Conservation (phyloP, 2,888 invertebrate species). For the Psococerastis gibbosa region DNA sequence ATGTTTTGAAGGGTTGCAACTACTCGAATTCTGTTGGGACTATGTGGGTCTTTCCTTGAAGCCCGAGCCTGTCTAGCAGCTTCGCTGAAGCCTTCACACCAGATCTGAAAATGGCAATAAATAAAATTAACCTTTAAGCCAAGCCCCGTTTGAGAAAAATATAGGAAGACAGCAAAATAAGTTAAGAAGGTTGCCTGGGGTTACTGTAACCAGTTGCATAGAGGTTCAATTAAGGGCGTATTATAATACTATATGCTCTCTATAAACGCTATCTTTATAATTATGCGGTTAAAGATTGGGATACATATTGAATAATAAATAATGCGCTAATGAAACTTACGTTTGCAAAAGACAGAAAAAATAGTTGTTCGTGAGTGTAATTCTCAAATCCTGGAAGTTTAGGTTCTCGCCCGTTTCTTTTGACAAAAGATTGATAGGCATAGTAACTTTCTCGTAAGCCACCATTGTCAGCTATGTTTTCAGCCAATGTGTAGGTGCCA, state of each 20-base stretch:
- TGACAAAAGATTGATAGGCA: conserved; percentile 42
- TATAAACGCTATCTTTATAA: too few species aligned
- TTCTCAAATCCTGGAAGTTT: conserved; percentile 54
- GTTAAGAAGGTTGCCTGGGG: too few species aligned
- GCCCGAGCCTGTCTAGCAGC: too few species aligned
- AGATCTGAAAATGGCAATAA: conserved; percentile 35
- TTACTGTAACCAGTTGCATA: too few species aligned
- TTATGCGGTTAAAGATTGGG: too few species aligned
- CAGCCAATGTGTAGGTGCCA: conserved; percentile 54
- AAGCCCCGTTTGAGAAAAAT: too few species aligned
- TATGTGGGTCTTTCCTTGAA: conserved; percentile 56
- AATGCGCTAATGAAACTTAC: conserved; percentile 39
- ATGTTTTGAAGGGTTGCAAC: conserved; percentile 51
- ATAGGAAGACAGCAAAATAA: too few species aligned
- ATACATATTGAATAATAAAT: too few species aligned
- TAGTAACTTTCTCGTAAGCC: conserved; percentile 53
- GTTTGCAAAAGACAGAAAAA: conserved; percentile 66
- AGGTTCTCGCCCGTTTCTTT: conserved; percentile 37
- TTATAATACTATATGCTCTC: too few species aligned
- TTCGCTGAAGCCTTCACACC: conserved; percentile 62
- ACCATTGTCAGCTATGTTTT: conserved; percentile 72
- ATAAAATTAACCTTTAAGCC: too few species aligned
- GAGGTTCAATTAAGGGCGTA: too few species aligned
- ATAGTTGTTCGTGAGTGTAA: conserved; percentile 50
- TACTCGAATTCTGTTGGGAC: conserved; percentile 49